Evolutionary conservation across 2,888 invertebrate genomes (phyloP), one percentile per base, ranked within the genome.

Genomic region (Phrixothrix hirtus): DNA sequence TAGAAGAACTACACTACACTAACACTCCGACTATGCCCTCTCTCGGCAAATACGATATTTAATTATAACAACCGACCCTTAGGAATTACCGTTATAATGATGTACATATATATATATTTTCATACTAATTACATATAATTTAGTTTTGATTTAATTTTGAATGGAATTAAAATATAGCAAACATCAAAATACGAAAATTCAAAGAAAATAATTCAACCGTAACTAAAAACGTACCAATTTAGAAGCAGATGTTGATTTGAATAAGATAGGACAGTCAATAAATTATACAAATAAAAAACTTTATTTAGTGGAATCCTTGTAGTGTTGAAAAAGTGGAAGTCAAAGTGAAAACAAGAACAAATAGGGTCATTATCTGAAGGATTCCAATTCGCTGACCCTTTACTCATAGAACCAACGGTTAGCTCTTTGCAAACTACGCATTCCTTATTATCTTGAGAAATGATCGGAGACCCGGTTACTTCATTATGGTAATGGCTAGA

Each of bases 371-470:
- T 63, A 62, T 58, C 60, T 58, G 55, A 50, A 55, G 53, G 51
- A 47, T 48, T 52, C 56, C 58, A 54, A 62, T 60, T 62, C 61
- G 60, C 62, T 59, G 62, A 59, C 56, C 47, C 53, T 32, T 41
- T 52, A 42, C 37, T 46, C 46, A 39, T 38, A 42, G 42, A 39
- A 35, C 54, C 59, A 44, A 46, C 44, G 44, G 42, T 21, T 7
- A 21, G 21, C 7, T 21, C 44, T 41, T 32, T 32, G 36, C 36
- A 47, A 55, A 43, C 46, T 53, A 44, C 41, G 46, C 46, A 59
- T 56, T 60, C 59, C 60, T 64, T 61, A 64, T 65, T 65, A 63
- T 61, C 58, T 57, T 57, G 58, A 61, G 56, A 52, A 61, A 50
- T 55, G 57, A 54, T 44, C 48, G 46, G 49, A 16, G 35, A 31